phyloP scores from a whole-genome alignment of 2,797 vertebrate species.

The Botia almorhae region DNA sequence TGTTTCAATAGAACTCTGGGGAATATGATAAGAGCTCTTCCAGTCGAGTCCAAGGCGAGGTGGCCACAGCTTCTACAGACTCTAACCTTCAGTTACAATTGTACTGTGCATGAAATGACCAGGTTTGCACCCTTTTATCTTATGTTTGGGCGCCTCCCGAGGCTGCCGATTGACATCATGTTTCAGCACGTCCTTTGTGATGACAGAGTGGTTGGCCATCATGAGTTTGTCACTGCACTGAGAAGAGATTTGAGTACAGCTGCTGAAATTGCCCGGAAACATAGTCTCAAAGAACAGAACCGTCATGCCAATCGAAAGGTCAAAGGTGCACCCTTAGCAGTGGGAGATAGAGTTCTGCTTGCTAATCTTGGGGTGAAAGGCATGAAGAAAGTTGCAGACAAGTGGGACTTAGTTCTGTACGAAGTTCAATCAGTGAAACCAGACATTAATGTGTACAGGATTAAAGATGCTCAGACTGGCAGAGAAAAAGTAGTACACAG shows the following conservation, averaged over 20 bases:
- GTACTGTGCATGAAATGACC: conserved; percentile 17
- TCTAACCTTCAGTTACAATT: too few species aligned
- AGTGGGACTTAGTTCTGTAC: conserved; percentile 21
- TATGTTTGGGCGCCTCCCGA: conserved; percentile 40
- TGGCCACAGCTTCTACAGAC: too few species aligned
- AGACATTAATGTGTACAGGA: conserved; percentile 36
- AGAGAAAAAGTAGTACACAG: conserved; percentile 38
- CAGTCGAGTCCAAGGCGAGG: not conserved
- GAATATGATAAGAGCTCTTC: conserved; percentile 37
- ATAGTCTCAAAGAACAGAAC: conserved; percentile 26
- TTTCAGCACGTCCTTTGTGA: conserved; percentile 17
- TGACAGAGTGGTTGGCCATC: conserved; percentile 22
- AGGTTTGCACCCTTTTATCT: conserved; percentile 42
- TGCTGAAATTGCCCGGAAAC: conserved; percentile 22
- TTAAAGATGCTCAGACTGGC: conserved; percentile 21
- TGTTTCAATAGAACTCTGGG: conserved; percentile 10
- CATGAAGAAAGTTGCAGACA: conserved; percentile 43
- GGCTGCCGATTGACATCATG: conserved; percentile 24
- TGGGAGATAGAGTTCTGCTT: conserved; percentile 44
- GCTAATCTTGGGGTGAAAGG: conserved; percentile 34
- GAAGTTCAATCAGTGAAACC: conserved; percentile 28
- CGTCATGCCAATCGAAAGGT: conserved; percentile 24
- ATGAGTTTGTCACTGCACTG: conserved; percentile 23
- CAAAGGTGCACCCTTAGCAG: conserved; percentile 20
- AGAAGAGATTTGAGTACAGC: conserved; percentile 18